Conservation (phyloP, 2,888 invertebrate genomes). For the Oscheius sp. region DNA sequence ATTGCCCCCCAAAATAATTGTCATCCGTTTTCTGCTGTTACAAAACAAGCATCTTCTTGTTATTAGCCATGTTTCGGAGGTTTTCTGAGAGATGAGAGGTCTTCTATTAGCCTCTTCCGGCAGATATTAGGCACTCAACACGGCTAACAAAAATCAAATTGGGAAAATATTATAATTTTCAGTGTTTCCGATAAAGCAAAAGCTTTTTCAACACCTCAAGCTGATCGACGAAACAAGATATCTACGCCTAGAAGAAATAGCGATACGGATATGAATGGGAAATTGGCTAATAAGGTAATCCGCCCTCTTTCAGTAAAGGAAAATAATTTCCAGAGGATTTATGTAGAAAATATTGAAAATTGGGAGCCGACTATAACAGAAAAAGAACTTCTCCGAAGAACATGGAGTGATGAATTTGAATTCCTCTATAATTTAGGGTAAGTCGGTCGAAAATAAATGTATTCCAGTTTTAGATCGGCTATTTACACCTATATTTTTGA, state of each 20-base stretch:
- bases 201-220: conserved; percentile 56
- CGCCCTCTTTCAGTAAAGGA: not conserved
- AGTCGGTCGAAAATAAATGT: not conserved
- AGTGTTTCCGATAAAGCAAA: conserved; percentile 51
- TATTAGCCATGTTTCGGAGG: no score
- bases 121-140: no score
- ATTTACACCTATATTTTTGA: conserved; percentile 70
- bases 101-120: no score
- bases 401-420: conserved; percentile 72
- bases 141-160: no score
- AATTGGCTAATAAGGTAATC: conserved; percentile 19
- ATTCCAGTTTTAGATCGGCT: conserved; percentile 41
- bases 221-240: conserved; percentile 50
- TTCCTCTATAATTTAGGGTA: conserved; percentile 66
- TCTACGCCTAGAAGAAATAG: conserved; percentile 17
- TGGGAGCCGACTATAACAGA: conserved; percentile 68
- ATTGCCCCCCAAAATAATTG: no score
- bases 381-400: conserved; percentile 66
- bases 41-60: no score
- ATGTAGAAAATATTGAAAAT: conserved; percentile 54
- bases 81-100: no score
- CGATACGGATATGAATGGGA: conserved; percentile 32
- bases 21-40: no score
- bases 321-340: conserved; percentile 42
- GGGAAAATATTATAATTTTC: no score